These are phyloP conservation scores for Polyodon spathula DNA, from an alignment of 2,113 vertebrate genomes.

Conservation along the genomic window DNA sequence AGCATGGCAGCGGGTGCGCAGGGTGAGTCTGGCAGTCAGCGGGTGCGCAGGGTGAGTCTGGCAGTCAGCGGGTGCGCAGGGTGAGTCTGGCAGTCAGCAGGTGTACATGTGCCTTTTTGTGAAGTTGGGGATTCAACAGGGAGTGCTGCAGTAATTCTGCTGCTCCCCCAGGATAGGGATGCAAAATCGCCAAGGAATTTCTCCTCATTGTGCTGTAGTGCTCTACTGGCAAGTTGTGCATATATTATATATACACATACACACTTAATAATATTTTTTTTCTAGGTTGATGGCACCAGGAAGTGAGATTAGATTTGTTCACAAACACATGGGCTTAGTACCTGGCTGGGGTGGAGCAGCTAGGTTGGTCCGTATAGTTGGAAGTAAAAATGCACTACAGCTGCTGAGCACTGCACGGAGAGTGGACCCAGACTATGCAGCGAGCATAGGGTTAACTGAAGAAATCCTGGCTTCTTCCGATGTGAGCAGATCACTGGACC, in stretches of 20 bases:
- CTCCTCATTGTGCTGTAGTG: too few relatives aligned
- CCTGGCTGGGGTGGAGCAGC: conserved; percentile 86
- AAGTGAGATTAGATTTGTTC: conserved; percentile 85
- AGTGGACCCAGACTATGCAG: conserved; percentile 54
- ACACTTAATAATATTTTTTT: conserved; percentile 16
- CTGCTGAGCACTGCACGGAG: conserved; percentile 60
- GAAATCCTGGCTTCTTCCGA: conserved; percentile 41
- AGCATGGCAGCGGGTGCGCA: too few relatives aligned
- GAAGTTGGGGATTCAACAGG: too few relatives aligned
- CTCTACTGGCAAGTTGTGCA: too few relatives aligned
- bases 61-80: too few relatives aligned
- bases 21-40: too few relatives aligned
- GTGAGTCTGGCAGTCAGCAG: too few relatives aligned
- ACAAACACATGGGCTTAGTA: conserved; percentile 87
- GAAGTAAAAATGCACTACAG: conserved; percentile 63
- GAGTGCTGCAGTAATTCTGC: too few relatives aligned
- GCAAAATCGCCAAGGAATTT: too few relatives aligned
- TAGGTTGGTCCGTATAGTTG: conserved; percentile 65
- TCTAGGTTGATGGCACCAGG: conserved; percentile 74
- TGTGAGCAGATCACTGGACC: conserved; percentile 27
- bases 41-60: too few relatives aligned
- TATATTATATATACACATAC: neutral
- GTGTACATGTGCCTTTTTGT: too few relatives aligned
- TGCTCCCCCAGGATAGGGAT: too few relatives aligned
- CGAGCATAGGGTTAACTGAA: conserved; percentile 66